Evolutionary conservation across 2,113 vertebrate genomes (phyloP), one percentile per base, ranked within the genome.

Genomic region (Chloropsis hardwickii): DNA sequence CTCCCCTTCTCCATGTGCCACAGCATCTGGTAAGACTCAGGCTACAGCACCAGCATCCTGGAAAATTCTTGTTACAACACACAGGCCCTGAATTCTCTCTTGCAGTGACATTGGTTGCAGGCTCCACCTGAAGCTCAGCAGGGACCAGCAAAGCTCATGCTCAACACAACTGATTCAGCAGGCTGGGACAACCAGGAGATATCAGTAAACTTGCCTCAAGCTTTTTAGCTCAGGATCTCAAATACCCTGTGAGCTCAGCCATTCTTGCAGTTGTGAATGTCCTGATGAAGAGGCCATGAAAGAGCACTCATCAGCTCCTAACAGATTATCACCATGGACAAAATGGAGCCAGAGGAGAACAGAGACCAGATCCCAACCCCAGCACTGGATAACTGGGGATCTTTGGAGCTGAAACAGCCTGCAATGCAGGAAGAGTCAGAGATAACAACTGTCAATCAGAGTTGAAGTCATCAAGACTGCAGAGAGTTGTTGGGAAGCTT

Each of bases 21-120:
- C n/a, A 73, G 54, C 45, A 77, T 42, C 37, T 61, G 60, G 20
- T 61, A 65, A 78, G 60, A 53, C 14, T 50, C 31, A 71, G 48
- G 37, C 67, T 77, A 64, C 27, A 48, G 19, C 25, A 66, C 1
- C 0, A 0, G 29, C 29, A 61, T 35, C 31, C 70, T 71, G 48
- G 35, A 71, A 81, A 79, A 35, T 16, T 44, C 13, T 44, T 0
- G 0, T 66, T 57, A 22, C 2, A 60, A 45, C 3, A 2, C 51
- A 78, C 9, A 29, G 21, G 29, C 25, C 39, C n/a, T 14, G 28
- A 88, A 90, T 14, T 77, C 19, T 56, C 24, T 53, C 54, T 45
- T 72, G 35, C 70, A 91, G 35, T 51, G 67, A 81, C 3, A 39
- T 5, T 50, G 64, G 51, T 80, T 88, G n/a, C 60, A 95, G 50